Base-by-base conservation (phyloP, 2,797 vertebrate genomes). In the Yasuhikotakia modesta region DNA sequence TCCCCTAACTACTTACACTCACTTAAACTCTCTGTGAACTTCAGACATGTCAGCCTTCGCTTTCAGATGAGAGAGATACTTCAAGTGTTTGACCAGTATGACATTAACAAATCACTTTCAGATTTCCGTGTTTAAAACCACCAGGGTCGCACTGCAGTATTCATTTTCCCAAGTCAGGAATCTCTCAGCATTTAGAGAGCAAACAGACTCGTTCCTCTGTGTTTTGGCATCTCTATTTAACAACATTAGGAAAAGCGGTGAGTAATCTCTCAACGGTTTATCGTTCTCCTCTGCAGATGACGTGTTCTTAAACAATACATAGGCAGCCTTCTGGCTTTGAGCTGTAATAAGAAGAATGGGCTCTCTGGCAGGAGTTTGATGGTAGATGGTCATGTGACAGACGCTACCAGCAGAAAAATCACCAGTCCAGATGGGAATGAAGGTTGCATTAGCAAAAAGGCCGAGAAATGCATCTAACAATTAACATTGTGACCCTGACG, bases 331-430 rank as follows among this genome's bases (percentile, higher is more conserved):
- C 52, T 58, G 77, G 79, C 79, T 70, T 52, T 78, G 66, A 55
- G 17, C 85, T 89, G 91, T 90, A 91, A 90, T 92, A 92, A 90
- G 81, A 43, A 86, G 87, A 60, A 91, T 92, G 88, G 88, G 88
- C 81, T 89, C 78, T 87, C 85, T 92, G 91, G 92, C 91, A 92
- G 86, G 84, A 86, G 81, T 90, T 88, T 81, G 73, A 84, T 73
- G 80, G 87, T 87, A 13, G 63, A 27, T 57, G 82, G 70, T 80
- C 50, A 27, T 2, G 78, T 85, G 86, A 89, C 83, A 85, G 85
- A 90, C 80, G 82, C 81, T 64, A 75, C 81, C 75, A 75, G 69
- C 70, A 84, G 70, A 80, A 73, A 71, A 50, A 71, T 65, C 70
- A 67, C 21, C 52, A 70, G 46, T 63, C 2, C 70, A 82, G 78